phyloP scores from a whole-genome alignment of 2,797 vertebrate genomes.

The Cynopterus sphinx region DNA sequence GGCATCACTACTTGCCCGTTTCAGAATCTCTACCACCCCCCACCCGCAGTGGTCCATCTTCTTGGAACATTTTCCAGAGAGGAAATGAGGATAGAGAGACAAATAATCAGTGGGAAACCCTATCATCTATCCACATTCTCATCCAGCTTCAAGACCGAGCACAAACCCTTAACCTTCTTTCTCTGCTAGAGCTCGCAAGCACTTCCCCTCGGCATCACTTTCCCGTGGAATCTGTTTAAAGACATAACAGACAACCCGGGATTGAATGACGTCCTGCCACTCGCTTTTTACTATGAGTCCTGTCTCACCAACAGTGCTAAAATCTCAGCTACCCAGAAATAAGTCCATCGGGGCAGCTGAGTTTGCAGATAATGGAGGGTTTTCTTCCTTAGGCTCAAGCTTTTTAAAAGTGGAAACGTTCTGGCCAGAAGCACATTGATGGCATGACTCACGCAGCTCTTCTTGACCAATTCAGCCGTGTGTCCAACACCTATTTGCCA shows the following conservation, averaged over 20 bases:
- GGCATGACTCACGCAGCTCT: neutral
- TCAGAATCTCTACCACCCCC: neutral
- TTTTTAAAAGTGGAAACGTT: neutral
- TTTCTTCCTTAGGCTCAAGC: neutral
- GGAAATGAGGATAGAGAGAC: no score
- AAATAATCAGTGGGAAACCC: neutral
- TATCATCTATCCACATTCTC: neutral
- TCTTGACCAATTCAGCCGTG: neutral
- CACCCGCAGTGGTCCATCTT: no score
- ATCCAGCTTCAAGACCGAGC: neutral
- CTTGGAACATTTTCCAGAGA: neutral
- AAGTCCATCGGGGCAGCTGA: neutral
- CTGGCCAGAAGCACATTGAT: neutral
- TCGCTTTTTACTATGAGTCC: neutral
- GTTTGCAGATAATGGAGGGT: neutral
- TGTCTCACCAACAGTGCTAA: neutral
- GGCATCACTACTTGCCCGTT: accelerated
- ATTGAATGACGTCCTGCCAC: neutral
- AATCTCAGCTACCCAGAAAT: neutral
- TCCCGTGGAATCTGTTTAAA: neutral
- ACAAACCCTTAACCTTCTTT: neutral
- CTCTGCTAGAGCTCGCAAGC: neutral
- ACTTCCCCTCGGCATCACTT: neutral
- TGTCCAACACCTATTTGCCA: neutral
- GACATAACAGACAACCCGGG: neutral